These are phyloP conservation scores for Drymodes brunneopygia DNA, from an alignment of 2,113 vertebrate genomes.

Conservation along the genomic window DNA sequence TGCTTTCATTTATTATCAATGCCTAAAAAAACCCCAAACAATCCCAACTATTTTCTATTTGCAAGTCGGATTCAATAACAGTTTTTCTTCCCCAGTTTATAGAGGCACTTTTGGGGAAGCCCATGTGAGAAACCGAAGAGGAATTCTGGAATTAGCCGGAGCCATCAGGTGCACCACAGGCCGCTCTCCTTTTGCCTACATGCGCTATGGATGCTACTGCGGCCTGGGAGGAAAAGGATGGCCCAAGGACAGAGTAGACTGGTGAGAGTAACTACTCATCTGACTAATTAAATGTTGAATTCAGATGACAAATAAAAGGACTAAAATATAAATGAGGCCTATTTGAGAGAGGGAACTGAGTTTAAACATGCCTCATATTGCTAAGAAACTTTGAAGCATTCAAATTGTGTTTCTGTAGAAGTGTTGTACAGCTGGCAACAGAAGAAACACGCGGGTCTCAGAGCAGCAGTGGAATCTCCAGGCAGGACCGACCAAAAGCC, in stretches of 20 bases:
- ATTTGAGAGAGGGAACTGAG: neutral
- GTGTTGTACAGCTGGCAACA: no score
- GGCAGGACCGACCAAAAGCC: no score
- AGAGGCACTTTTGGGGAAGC: neutral
- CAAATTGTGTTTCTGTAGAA: neutral
- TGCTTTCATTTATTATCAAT: neutral
- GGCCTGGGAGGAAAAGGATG: constrained; percentile 83
- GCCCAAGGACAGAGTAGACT: constrained; percentile 81
- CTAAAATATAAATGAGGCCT: neutral
- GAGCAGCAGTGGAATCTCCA: no score
- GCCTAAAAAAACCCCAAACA: neutral
- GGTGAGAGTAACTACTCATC: constrained; percentile 63
- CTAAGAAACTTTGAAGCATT: neutral
- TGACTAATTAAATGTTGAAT: neutral
- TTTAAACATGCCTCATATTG: neutral
- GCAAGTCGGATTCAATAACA: neutral
- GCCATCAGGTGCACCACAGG: constrained; percentile 82
- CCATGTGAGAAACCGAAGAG: constrained; percentile 63
- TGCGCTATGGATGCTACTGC: constrained; percentile 88
- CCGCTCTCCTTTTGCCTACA: constrained; percentile 74
- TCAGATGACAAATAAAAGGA: neutral
- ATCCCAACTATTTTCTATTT: neutral
- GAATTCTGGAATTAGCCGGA: constrained; percentile 80
- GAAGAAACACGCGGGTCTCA: no score
- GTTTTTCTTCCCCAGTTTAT: constrained; percentile 27